Evolutionary conservation across 2,888 invertebrate genomes (phyloP).

Genomic region (Gari tellinella): DNA sequence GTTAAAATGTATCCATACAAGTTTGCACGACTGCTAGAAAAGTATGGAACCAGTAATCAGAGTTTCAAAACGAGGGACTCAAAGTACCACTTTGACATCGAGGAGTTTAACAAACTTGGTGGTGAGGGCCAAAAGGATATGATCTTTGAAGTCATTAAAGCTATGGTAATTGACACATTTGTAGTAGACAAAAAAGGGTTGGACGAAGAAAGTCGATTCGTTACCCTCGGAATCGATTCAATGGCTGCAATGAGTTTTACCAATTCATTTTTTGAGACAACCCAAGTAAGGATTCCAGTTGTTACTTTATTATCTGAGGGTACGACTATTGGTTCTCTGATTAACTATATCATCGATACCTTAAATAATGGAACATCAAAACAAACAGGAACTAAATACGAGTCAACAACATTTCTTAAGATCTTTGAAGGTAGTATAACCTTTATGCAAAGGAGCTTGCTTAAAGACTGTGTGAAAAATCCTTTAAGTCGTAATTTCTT

Average conservation of each 20-base stretch:
- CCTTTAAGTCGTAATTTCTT: constrained; percentile 28
- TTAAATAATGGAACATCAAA: constrained; percentile 1
- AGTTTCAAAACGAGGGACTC: constrained; percentile 16
- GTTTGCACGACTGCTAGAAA: constrained; percentile 18
- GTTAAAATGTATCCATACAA: constrained; percentile 27
- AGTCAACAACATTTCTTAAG: constrained; percentile 2
- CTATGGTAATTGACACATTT: constrained; percentile 45
- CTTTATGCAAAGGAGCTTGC: constrained; percentile 38
- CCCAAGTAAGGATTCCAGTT: constrained; percentile 38
- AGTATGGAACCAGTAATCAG: constrained; percentile 13
- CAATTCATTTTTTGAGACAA: constrained; percentile 33
- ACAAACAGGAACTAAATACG: not conserved
- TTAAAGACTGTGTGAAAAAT: constrained; percentile 28
- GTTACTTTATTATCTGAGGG: constrained; percentile 45
- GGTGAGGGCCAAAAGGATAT: constrained; percentile 23
- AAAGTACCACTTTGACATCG: constrained; percentile 26
- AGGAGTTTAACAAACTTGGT: constrained; percentile 29
- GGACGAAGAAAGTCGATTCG: constrained; percentile 37
- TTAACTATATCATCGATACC: constrained; percentile 25
- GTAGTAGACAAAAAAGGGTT: constrained; percentile 45
- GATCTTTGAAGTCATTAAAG: constrained; percentile 19
- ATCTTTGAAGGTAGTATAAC: constrained; percentile 25
- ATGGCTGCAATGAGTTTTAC: constrained; percentile 65
- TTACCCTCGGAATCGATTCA: constrained; percentile 66
- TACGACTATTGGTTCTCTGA: constrained; percentile 27